Base-by-base conservation (phyloP, 1,140 invertebrate genomes). In the Batillaria attramentaria region DNA sequence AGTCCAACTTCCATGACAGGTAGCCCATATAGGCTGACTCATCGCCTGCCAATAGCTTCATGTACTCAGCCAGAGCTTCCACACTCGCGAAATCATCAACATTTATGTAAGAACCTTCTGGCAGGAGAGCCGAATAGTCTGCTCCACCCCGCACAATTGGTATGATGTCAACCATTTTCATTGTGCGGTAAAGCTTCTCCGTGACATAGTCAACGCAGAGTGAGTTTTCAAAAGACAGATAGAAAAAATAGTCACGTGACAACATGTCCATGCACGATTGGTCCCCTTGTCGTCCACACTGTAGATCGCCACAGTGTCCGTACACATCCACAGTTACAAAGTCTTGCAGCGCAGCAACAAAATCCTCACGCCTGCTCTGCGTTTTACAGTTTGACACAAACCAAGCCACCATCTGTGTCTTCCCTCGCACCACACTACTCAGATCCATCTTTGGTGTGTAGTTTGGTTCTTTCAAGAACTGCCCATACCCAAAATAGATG, bases 1-100 rank as follows among this genome's bases (percentile, higher is more conserved):
- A 86, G 43, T 81, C 42, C n/a, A 84, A 83, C 79, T 89, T 92
- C 54, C 79, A 89, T 42, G 82, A 79, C 28, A 77, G 42, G 62
- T 77, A 77, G 37, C 62, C 37, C 41, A n/a, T n/a, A 35, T 72
- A 78, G 5, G 31, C 46, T 57, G 43, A 37, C 1, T 20, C 16
- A 41, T 78, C 50, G 33, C 33, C 68, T 0, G 35, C 68, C 68
- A 78, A 37, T 24, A 46, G 42, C 20, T 72, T 46, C 50, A 78
- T 46, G 41, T 76, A 72, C 4, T 68, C 66, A 20, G 54, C 73
- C 46, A 80, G 31, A 13, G 68, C 68, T 72, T 60, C 24, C 0
- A 72, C 37, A 37, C 20, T 72, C 16, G 66, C 20, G 39, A 78
- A 78, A 37, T 54, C 69, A 8, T 35, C 31, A 35, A 50, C 50